phyloP scores from a whole-genome alignment of 1,140 invertebrate species.

The Drosophila tani region DNA sequence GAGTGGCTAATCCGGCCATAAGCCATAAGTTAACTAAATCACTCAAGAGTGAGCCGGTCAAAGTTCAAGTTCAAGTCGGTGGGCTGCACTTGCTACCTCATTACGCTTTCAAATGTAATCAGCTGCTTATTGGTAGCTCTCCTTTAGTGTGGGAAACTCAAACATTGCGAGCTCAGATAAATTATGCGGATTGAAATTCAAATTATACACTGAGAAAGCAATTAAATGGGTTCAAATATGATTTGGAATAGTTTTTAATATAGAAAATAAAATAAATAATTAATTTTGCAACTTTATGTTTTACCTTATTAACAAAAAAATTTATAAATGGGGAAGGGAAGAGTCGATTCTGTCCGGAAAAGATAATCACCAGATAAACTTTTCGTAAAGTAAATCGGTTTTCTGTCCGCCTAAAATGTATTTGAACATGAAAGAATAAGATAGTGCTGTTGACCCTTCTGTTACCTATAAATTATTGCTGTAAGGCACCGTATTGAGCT shows the following conservation, averaged over 20 bases:
- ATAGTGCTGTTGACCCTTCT: no score
- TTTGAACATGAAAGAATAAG: no score
- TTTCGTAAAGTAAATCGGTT: no score
- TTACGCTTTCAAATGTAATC: conserved; percentile 44
- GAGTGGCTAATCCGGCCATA: conserved; percentile 10
- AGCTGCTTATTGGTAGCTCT: conserved; percentile 27
- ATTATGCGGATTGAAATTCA: conserved; percentile 14
- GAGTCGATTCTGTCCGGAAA: no score
- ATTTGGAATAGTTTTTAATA: not conserved
- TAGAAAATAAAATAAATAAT: not conserved
- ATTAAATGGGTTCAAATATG: not conserved
- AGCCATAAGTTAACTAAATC: not conserved
- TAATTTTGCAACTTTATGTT: not conserved
- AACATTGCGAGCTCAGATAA: conserved; percentile 17
- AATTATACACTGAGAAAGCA: conserved; percentile 2
- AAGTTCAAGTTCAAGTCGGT: conserved; percentile 53
- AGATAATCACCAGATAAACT: no score
- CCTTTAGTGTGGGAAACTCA: conserved; percentile 35
- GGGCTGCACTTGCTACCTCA: conserved; percentile 27
- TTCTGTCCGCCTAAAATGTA: no score
- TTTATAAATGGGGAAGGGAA: no score
- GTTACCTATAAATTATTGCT: no score
- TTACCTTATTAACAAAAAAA: no score
- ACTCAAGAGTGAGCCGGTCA: conserved; percentile 29
- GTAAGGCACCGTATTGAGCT: no score